Evolutionary conservation across 1,140 invertebrate species (phyloP).

Genomic region (Lepidurus arcticus): DNA sequence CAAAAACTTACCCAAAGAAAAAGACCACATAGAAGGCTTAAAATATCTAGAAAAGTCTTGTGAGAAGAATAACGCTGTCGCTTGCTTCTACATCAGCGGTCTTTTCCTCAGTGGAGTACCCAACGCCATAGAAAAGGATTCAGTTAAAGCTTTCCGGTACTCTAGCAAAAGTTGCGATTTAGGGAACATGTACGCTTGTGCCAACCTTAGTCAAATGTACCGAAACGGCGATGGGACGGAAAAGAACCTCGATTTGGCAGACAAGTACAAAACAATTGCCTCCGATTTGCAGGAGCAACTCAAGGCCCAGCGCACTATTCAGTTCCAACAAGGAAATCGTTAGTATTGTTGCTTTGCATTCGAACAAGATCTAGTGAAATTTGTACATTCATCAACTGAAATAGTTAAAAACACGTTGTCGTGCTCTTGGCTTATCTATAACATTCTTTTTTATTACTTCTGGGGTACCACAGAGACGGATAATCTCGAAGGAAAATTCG

Average conservation of each 20-base stretch:
- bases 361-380: not conserved
- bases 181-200: constrained; percentile 75
- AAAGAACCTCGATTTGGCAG: constrained; percentile 61
- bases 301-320: constrained; percentile 51
- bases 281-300: constrained; percentile 61
- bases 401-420: not conserved
- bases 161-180: constrained; percentile 69
- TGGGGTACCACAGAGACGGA: constrained; percentile 9
- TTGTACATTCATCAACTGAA: not conserved
- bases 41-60: constrained; percentile 66
- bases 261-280: constrained; percentile 64
- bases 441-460: constrained; percentile 11
- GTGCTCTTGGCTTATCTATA: not conserved
- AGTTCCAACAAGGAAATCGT: constrained; percentile 59
- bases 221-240: constrained; percentile 55
- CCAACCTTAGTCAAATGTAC: constrained; percentile 80
- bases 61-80: constrained; percentile 55
- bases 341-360: not conserved
- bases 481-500: not conserved
- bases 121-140: constrained; percentile 62
- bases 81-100: constrained; percentile 72
- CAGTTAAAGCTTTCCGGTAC: constrained; percentile 66
- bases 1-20: constrained; percentile 36
- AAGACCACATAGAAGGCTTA: constrained; percentile 50
- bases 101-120: constrained; percentile 67